Evolutionary conservation across 2,113 vertebrate genomes (phyloP).

Genomic region (Eptesicus fuscus): DNA sequence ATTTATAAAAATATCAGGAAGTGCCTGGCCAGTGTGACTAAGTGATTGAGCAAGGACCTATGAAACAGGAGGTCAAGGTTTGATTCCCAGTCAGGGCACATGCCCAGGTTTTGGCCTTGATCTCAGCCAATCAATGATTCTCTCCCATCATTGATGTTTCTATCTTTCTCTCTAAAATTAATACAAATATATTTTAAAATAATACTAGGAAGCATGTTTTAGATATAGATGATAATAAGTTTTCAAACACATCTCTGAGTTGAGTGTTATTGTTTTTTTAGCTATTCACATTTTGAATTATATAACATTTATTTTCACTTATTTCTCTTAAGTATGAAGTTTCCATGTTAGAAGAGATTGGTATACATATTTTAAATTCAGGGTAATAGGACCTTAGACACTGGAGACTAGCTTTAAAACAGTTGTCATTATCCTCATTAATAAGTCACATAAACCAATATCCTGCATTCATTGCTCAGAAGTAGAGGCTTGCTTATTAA

Average conservation of each 20-base stretch:
- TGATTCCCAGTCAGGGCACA: too few species aligned
- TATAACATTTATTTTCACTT: neutral
- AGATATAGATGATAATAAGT: neutral
- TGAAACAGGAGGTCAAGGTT: too few species aligned
- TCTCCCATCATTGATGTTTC: too few species aligned
- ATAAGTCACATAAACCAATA: neutral
- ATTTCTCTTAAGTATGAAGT: neutral
- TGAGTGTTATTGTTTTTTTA: neutral
- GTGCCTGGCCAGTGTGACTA: too few species aligned
- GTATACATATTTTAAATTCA: neutral
- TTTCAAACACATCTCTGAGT: neutral
- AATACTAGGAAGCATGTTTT: neutral
- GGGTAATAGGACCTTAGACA: neutral
- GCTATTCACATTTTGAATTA: neutral
- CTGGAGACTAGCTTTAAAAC: neutral
- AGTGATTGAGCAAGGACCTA: too few species aligned
- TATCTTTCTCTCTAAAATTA: too few species aligned
- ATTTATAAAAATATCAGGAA: neutral
- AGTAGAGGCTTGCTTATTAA: neutral
- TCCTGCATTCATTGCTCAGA: neutral
- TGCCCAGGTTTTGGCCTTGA: too few species aligned
- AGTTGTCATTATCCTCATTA: neutral
- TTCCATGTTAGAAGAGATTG: neutral
- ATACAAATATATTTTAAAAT: too few species aligned
- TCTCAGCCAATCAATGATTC: too few species aligned